Base-by-base conservation (phyloP, 2,797 vertebrate species). In the Platalea minor region DNA sequence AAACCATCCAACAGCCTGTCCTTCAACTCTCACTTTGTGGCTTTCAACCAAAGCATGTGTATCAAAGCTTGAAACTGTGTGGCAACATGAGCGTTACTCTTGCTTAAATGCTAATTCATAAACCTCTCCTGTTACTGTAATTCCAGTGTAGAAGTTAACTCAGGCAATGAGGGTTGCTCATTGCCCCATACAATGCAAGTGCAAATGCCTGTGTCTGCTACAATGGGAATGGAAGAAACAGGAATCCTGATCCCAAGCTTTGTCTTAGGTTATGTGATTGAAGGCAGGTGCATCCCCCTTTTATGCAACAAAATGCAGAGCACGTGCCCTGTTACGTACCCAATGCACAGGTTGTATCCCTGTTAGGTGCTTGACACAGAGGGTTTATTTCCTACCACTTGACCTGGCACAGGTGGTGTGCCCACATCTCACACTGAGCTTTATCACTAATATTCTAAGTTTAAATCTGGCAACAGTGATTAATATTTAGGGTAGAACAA, bases 301-400 rank as follows among this genome's bases (percentile, higher is more conserved):
- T 31, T 23, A 37, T 20, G 18, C 26, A 37, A 53, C 11, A 67
- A 78, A 48, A 43, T 2, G 23, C 28, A 37, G 43, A 87, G 46
- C 7, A 20, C 0, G 0, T 60, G 28, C 29, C 31, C 9, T 23
- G 16, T 54, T 39, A 45, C 1, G 3, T 56, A 53, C 23, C n/a
- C 25, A 7, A 2, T 2, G 20, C 33, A 13, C 13, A 17, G 51
- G 35, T 37, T 29, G 10, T 53, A n/a, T 17, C n/a, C 29, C 24
- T 28, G 17, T 53, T 46, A 29, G 26, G 19, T 75, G 69, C 41
- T 10, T 50, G 39, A 37, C n/a, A 31, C 15, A 8, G 14, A 51
- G 16, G 11, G n/a, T 75, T 72, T 67, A 33, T 64, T n/a, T 73
- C 39, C 39, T 33, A 10, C 29, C 10, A 3, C 48, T 46, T 35